Evolutionary conservation across 1,140 invertebrate genomes (phyloP).

Genomic region (Campodea augens): DNA sequence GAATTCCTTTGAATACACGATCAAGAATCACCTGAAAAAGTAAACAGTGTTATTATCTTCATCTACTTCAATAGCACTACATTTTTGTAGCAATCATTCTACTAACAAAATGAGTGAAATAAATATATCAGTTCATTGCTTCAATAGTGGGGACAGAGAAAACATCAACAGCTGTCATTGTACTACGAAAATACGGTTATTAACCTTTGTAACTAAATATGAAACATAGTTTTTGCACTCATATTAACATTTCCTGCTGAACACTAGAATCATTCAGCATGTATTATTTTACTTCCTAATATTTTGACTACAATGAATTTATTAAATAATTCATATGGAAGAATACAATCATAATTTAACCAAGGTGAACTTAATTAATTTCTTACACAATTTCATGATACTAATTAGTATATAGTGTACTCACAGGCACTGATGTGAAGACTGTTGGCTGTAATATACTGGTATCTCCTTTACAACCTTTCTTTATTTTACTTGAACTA

Average conservation of each 20-base stretch:
- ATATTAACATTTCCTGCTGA: neutral
- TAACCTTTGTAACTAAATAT: no score
- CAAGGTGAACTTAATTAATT: neutral
- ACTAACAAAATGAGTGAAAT: no score
- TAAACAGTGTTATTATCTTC: no score
- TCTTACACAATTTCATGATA: neutral
- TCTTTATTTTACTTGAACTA: slow-evolving; percentile 85
- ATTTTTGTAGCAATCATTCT: no score
- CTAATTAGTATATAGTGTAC: slow-evolving; percentile 16
- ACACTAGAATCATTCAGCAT: slow-evolving; percentile 8
- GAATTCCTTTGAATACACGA: slow-evolving; percentile 85
- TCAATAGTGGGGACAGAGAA: no score
- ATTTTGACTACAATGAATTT: slow-evolving; percentile 8
- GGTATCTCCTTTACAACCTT: slow-evolving; percentile 77
- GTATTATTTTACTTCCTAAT: slow-evolving; percentile 1
- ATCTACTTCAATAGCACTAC: no score
- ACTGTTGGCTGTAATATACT: slow-evolving; percentile 77
- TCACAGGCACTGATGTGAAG: slow-evolving; percentile 84
- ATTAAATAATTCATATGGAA: neutral
- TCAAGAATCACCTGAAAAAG: slow-evolving; percentile 69
- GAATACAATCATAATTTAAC: slow-evolving; percentile 1
- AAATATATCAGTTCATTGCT: no score
- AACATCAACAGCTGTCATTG: no score
- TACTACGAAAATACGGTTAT: no score
- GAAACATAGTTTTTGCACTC: no score